phyloP scores from a whole-genome alignment of 2,888 invertebrate species.

The Tetropium fuscum region DNA sequence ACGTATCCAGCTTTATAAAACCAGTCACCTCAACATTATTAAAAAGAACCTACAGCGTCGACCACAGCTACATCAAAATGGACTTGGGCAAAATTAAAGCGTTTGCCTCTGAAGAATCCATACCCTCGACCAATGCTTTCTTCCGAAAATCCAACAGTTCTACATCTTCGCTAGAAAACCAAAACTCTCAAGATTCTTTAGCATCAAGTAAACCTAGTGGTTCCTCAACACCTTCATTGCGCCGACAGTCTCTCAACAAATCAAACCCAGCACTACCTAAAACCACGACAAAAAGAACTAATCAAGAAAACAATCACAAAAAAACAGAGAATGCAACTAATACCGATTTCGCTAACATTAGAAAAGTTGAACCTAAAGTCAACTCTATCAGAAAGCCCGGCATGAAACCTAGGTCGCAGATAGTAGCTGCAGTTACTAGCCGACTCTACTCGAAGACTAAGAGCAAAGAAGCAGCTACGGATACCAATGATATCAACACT shows the following conservation, averaged over 20 bases:
- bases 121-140: slow-evolving; percentile 36
- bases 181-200: slow-evolving; percentile 20
- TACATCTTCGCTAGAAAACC: slow-evolving; percentile 37
- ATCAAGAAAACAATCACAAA: slow-evolving; percentile 28
- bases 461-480: slow-evolving; percentile 66
- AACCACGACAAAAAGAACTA: slow-evolving; percentile 32
- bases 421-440: slow-evolving; percentile 78
- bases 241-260: slow-evolving; percentile 54
- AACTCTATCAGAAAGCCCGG: slow-evolving; percentile 53
- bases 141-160: slow-evolving; percentile 31
- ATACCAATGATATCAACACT: slow-evolving; percentile 54
- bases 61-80: slow-evolving; percentile 47
- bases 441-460: slow-evolving; percentile 74
- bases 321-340: slow-evolving; percentile 48
- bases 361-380: slow-evolving; percentile 53
- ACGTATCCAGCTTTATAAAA: slow-evolving; percentile 53
- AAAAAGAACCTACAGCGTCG: slow-evolving; percentile 57
- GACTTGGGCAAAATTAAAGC: slow-evolving; percentile 47
- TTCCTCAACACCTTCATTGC: slow-evolving; percentile 37
- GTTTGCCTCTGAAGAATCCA: slow-evolving; percentile 51
- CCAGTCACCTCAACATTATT: slow-evolving; percentile 46
- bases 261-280: slow-evolving; percentile 30
- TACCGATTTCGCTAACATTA: slow-evolving; percentile 46
- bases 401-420: slow-evolving; percentile 72
- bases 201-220: slow-evolving; percentile 1